Percentiles rank a stretch among this genome's conserved stretches.
phyloP scores from a whole-genome alignment of 2,888 invertebrate species.

The Crossocerus cetratus region DNA sequence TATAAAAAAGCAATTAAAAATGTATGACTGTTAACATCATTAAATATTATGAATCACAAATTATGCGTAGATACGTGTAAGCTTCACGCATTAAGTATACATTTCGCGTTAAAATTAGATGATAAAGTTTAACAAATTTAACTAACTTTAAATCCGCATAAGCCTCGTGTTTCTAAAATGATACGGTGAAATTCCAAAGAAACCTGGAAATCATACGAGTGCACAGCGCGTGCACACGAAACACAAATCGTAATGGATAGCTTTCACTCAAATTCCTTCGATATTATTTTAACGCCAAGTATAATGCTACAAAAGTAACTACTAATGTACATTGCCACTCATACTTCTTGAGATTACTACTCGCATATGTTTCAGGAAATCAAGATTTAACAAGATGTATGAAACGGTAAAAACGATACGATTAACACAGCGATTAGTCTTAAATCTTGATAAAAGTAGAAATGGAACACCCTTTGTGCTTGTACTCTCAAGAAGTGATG shows the following conservation, averaged over 20 bases:
- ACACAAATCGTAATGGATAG: slow-evolving; percentile 17
- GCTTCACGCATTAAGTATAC: slow-evolving; percentile 47
- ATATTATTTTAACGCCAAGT: slow-evolving; percentile 10
- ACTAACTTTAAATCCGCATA: slow-evolving; percentile 41
- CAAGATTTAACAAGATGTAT: slow-evolving; percentile 5
- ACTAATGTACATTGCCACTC: slow-evolving; percentile 20
- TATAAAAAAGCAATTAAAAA: slow-evolving; percentile 71
- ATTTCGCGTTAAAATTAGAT: slow-evolving; percentile 40
- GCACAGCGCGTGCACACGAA: slow-evolving; percentile 29
- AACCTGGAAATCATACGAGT: slow-evolving; percentile 30
- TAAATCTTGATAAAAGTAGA: slow-evolving; percentile 40
- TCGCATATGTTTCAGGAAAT: not conserved
- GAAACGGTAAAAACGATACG: slow-evolving; percentile 15
- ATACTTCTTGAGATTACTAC: slow-evolving; percentile 48
- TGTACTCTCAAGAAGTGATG: slow-evolving; percentile 48
- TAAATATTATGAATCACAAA: slow-evolving; percentile 66
- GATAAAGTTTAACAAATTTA: slow-evolving; percentile 40
- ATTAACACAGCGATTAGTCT: slow-evolving; percentile 10
- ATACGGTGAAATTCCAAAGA: slow-evolving; percentile 23
- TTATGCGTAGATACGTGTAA: slow-evolving; percentile 49
- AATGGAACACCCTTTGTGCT: slow-evolving; percentile 51
- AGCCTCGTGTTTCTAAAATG: slow-evolving; percentile 39
- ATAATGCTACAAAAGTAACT: slow-evolving; percentile 40
- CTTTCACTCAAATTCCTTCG: too few species aligned
- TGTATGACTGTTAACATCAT: slow-evolving; percentile 63